Conservation (phyloP, 2,113 vertebrate species). For the Brachypodius melanocephalos region DNA sequence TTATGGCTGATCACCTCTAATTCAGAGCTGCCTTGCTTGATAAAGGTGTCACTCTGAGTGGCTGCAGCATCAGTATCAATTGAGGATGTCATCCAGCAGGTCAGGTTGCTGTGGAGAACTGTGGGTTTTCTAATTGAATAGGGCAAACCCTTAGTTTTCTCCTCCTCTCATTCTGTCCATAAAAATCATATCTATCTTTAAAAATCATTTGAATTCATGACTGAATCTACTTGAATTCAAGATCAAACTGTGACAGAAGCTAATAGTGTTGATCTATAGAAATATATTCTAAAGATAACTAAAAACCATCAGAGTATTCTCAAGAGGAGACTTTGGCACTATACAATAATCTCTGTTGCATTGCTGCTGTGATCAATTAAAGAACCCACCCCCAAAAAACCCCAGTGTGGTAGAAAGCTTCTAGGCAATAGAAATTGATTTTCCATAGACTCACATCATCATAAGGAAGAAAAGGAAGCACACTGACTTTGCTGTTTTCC, state of each 20-base stretch:
- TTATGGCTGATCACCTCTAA: slow-evolving; percentile 82
- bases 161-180: neutral
- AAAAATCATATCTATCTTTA: neutral
- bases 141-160: slow-evolving; percentile 1
- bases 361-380: neutral
- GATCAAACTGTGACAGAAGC: neutral
- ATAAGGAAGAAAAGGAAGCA: neutral
- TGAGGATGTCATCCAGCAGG: slow-evolving; percentile 56
- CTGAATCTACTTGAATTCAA: neutral
- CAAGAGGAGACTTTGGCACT: neutral
- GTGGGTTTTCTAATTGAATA: neutral
- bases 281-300: neutral
- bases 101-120: slow-evolving; percentile 12
- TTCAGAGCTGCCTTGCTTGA: slow-evolving; percentile 75
- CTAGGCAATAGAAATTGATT: neutral
- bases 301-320: neutral
- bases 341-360: neutral
- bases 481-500: slow-evolving; percentile 31
- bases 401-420: neutral
- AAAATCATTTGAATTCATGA: neutral
- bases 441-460: neutral
- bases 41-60: slow-evolving; percentile 76
- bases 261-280: neutral
- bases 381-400: neutral
- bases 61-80: slow-evolving; percentile 65